Base-by-base conservation (phyloP, 2,888 invertebrate species). In the Helleia helle region DNA sequence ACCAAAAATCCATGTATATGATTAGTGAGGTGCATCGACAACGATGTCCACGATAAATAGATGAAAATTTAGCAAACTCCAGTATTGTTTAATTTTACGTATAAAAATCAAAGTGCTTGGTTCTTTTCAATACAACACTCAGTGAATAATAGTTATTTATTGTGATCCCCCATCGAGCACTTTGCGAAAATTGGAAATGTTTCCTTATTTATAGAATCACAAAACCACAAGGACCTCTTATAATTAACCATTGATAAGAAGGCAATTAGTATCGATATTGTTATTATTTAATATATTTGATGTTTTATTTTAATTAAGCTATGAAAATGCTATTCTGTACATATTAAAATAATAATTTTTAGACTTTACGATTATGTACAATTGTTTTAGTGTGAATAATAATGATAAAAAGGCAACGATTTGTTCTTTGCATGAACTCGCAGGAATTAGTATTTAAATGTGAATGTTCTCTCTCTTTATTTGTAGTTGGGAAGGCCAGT, bases 171-270 rank as follows among this genome's bases (percentile, higher is more conserved):
- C 18, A 12, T 38, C 15, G 24, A 40, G 39, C 39, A 40, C 30
- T 40, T 36, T 36, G 36, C 24, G 12, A 36, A 22, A 36, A 36
- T 11, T 9, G 11, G 34, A 31, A 34, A n/a, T n/a, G n/a, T 18
- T 8, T 22, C 18, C 34, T 22, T 34, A 34, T 34, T 34, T 34
- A 34, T 34, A 34, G 71, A 72, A 73, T 71, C 72, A 75, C 76
- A 81, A 80, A 86, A 86, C 86, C 86, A 77, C 71, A 85, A 77
- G 81, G 86, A 86, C 85, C 86, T 86, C 86, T 84, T 85, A 83
- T 83, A 80, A 79, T 72, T 83, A 83, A 84, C 83, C 83, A 83
- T 84, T 83, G 83, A 83, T 83, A 77, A 83, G 83, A 84, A 80
- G 81, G 81, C 81, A 74, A 80, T 80, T 83, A 81, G 76, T 81